These are phyloP conservation scores for Pyrgilauda ruficollis DNA, from an alignment of 2,113 vertebrate species.

Conservation along the genomic window DNA sequence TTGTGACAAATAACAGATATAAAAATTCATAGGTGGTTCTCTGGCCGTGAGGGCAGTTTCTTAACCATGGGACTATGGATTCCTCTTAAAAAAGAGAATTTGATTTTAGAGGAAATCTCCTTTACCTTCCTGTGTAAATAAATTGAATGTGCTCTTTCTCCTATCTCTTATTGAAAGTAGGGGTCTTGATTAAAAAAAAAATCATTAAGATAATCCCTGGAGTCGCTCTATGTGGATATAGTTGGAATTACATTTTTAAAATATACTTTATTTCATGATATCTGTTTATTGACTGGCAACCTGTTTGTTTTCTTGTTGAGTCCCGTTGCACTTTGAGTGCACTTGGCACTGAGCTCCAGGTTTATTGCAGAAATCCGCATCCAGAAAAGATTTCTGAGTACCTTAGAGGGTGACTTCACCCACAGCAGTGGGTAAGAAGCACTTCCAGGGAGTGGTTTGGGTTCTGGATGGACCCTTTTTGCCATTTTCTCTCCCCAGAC, in stretches of 20 bases:
- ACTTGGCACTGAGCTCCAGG: not conserved
- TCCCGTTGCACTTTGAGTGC: not conserved
- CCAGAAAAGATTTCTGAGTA: not conserved
- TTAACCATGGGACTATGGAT: not conserved
- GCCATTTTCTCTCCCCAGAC: not conserved
- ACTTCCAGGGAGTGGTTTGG: not conserved
- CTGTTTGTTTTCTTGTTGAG: not conserved
- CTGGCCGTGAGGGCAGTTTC: not conserved
- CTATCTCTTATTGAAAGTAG: not conserved
- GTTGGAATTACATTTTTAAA: not conserved
- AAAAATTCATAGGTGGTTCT: constrained; percentile 49
- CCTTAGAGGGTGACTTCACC: not conserved
- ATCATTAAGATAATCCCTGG: not conserved
- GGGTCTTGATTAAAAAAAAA: not conserved
- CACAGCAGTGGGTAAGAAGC: not conserved
- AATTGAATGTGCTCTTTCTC: not conserved
- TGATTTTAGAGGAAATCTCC: constrained; percentile 12
- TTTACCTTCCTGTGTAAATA: not conserved
- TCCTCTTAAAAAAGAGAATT: not conserved
- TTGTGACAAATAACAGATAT: constrained; percentile 39
- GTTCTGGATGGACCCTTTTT: not conserved
- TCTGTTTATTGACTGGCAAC: not conserved
- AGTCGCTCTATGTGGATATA: not conserved
- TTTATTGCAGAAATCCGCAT: not conserved
- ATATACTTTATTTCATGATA: not conserved